phyloP scores from a whole-genome alignment of 2,888 invertebrate species.

The Urechis unicinctus region DNA sequence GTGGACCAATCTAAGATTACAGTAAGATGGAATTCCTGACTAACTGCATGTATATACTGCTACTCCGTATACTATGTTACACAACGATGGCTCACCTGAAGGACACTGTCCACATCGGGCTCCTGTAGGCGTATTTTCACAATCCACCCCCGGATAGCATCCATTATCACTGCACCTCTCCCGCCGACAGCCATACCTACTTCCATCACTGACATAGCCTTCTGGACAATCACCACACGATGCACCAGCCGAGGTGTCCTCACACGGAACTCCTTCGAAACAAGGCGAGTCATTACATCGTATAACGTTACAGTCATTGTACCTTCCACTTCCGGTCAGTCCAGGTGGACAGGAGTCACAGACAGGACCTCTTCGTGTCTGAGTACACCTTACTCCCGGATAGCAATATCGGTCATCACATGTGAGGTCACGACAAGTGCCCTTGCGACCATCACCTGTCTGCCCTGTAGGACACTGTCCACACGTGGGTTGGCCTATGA shows the following conservation, averaged over 20 bases:
- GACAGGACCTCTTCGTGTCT: conserved; percentile 56
- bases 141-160: conserved; percentile 61
- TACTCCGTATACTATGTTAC: no score
- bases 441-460: conserved; percentile 66
- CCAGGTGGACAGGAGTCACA: conserved; percentile 57
- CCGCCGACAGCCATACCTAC: background rate
- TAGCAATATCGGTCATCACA: conserved; percentile 21
- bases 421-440: conserved; percentile 35
- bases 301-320: background rate
- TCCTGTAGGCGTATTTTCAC: conserved; percentile 28
- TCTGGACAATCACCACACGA: conserved; percentile 22
- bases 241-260: conserved; percentile 24
- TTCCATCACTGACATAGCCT: background rate
- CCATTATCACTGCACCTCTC: conserved; percentile 52
- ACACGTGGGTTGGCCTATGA: conserved; percentile 56
- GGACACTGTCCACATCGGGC: conserved; percentile 23
- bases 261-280: conserved; percentile 55
- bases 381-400: conserved; percentile 16
- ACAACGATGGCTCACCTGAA: conserved; percentile 6
- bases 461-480: conserved; percentile 68
- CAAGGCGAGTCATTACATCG: conserved; percentile 59
- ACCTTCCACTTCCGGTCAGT: background rate
- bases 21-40: no score
- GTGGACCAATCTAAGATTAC: no score
- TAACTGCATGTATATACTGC: no score